Evolutionary conservation across 2,888 invertebrate genomes (phyloP).

Genomic region (Lepidocyrtinus sp.): DNA sequence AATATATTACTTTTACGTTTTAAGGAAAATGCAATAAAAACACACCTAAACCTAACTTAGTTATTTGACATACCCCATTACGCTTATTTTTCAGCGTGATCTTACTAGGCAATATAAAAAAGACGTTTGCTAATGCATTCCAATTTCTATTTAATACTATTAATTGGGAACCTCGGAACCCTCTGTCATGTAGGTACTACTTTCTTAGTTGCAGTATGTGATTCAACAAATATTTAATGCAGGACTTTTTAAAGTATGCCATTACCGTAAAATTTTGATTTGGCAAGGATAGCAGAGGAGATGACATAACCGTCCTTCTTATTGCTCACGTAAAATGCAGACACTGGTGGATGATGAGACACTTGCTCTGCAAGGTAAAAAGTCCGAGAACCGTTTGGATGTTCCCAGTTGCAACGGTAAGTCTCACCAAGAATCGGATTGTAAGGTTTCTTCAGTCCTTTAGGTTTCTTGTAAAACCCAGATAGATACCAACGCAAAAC

Average conservation of each 20-base stretch:
- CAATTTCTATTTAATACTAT: too few species aligned
- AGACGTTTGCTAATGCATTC: too few species aligned
- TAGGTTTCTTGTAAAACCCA: constrained; percentile 94
- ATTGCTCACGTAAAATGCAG: constrained; percentile 94
- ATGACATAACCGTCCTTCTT: constrained; percentile 94
- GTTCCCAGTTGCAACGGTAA: constrained; percentile 93
- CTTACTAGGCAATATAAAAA: too few species aligned
- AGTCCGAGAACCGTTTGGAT: constrained; percentile 85
- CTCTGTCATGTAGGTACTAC: too few species aligned
- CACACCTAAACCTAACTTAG: too few species aligned
- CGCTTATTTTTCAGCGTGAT: constrained; percentile 87
- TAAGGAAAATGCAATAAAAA: neutral
- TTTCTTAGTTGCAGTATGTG: too few species aligned
- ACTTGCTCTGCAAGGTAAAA: constrained; percentile 96
- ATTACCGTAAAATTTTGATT: constrained; percentile 96
- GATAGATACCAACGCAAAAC: constrained; percentile 94
- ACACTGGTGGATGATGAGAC: constrained; percentile 95
- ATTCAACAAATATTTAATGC: too few species aligned
- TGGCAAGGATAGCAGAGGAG: constrained; percentile 90
- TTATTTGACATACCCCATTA: too few species aligned
- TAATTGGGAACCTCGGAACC: too few species aligned
- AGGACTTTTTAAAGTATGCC: too few species aligned
- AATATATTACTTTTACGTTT: too few species aligned
- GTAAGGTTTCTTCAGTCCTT: constrained; percentile 95
- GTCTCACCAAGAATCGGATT: constrained; percentile 95